Conservation (phyloP, 30 jellyfish, hydroid and myxozoan species). For the Chironex yamaguchii region DNA sequence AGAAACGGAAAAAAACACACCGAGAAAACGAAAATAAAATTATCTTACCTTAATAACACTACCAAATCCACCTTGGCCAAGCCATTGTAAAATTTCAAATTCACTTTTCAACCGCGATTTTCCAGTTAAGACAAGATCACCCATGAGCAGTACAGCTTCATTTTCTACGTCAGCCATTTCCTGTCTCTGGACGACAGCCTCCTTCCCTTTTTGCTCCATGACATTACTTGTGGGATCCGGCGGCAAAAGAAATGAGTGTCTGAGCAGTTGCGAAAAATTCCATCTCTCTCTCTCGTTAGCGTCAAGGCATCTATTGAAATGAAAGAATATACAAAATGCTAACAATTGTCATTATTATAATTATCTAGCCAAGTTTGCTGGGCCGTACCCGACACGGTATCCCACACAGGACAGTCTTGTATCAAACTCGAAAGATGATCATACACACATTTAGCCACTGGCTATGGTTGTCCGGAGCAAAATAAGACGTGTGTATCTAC, state of each 20-base stretch:
- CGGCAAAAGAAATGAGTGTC: slow-evolving; percentile 73
- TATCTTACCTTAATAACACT: slow-evolving; percentile 96
- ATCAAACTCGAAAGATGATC: too few relatives aligned
- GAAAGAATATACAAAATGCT: too few relatives aligned
- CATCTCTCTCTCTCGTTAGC: slow-evolving; percentile 84
- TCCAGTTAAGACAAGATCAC: slow-evolving; percentile 52
- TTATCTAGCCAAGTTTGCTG: neutral
- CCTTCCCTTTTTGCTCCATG: neutral
- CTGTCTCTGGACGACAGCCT: neutral
- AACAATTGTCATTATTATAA: too few relatives aligned
- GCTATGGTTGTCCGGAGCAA: too few relatives aligned
- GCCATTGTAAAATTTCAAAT: slow-evolving; percentile 80
- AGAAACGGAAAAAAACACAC: too few relatives aligned
- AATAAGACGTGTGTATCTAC: too few relatives aligned
- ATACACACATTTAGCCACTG: too few relatives aligned
- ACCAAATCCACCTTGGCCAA: slow-evolving; percentile 99
- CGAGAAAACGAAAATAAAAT: too few relatives aligned
- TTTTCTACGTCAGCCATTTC: slow-evolving; percentile 53
- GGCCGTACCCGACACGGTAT: neutral
- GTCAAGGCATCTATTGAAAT: slow-evolving; percentile 74
- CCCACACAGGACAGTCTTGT: neutral
- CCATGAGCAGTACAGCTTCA: slow-evolving; percentile 35
- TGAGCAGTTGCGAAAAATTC: slow-evolving; percentile 66
- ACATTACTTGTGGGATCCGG: slow-evolving; percentile 10
- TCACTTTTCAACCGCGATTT: slow-evolving; percentile 90